Evolutionary conservation across 2,888 invertebrate species (phyloP).

Genomic region (Nipponacmea schrenckii): DNA sequence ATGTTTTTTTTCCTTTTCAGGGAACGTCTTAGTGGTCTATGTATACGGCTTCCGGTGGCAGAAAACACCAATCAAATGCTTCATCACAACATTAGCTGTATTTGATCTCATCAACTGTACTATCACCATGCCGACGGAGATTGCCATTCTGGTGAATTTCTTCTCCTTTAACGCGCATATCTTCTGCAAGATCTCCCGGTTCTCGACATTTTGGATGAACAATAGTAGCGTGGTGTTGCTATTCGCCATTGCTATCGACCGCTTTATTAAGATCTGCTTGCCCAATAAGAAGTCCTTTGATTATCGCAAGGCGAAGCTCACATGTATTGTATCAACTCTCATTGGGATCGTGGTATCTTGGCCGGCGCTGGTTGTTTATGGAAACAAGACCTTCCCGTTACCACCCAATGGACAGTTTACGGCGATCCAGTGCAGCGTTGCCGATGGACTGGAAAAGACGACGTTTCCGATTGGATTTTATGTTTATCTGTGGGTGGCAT

Average conservation of each 20-base stretch:
- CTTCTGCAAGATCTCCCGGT: slow-evolving; percentile 43
- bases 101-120: slow-evolving; percentile 43
- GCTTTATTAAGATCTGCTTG: slow-evolving; percentile 42
- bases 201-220: slow-evolving; percentile 43
- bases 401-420: slow-evolving; percentile 22
- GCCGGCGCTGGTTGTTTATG: slow-evolving; percentile 42
- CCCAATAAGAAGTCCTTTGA: slow-evolving; percentile 38
- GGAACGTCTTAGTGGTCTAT: slow-evolving; percentile 40
- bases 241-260: slow-evolving; percentile 43
- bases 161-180: slow-evolving; percentile 35
- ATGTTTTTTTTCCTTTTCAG: not conserved
- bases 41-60: slow-evolving; percentile 46
- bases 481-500: slow-evolving; percentile 34
- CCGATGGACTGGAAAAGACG: slow-evolving; percentile 25
- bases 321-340: slow-evolving; percentile 33
- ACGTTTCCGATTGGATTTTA: slow-evolving; percentile 35
- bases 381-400: slow-evolving; percentile 18
- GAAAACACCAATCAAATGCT: slow-evolving; percentile 39
- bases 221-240: slow-evolving; percentile 43
- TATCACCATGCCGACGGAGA: slow-evolving; percentile 45
- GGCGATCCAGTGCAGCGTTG: slow-evolving; percentile 37
- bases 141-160: slow-evolving; percentile 38
- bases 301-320: slow-evolving; percentile 34
- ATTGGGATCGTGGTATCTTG: slow-evolving; percentile 37
- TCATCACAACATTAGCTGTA: slow-evolving; percentile 41